Conservation (phyloP, 2,113 vertebrate genomes). For the Centrocercus urophasianus region DNA sequence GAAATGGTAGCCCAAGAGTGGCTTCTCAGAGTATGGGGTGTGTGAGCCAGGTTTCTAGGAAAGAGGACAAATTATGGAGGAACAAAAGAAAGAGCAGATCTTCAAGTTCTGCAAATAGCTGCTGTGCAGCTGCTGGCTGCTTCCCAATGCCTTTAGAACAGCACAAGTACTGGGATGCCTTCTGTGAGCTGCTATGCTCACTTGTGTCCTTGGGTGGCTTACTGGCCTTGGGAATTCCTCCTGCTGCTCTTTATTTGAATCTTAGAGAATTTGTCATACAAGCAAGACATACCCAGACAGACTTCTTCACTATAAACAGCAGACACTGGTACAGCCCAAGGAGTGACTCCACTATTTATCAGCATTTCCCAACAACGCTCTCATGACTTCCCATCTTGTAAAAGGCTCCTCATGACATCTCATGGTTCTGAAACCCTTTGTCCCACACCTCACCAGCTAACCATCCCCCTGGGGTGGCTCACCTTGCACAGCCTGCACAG, state of each 20-base stretch:
- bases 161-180: neutral
- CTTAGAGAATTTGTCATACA: neutral
- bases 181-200: neutral
- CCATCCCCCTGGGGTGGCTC: neutral
- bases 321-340: too few relatives aligned
- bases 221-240: neutral
- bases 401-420: neutral
- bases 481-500: accelerated
- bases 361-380: neutral
- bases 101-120: neutral
- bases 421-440: neutral
- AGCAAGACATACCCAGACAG: neutral
- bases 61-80: neutral
- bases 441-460: neutral
- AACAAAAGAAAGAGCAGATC: neutral
- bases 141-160: neutral
- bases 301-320: neutral
- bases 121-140: neutral
- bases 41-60: neutral
- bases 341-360: neutral
- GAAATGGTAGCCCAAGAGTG: neutral
- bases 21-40: neutral
- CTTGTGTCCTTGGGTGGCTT: neutral
- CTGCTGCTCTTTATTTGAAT: neutral
- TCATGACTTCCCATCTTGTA: neutral